Conservation (phyloP, 2,797 vertebrate genomes). For the Arctocebus calabarensis region DNA sequence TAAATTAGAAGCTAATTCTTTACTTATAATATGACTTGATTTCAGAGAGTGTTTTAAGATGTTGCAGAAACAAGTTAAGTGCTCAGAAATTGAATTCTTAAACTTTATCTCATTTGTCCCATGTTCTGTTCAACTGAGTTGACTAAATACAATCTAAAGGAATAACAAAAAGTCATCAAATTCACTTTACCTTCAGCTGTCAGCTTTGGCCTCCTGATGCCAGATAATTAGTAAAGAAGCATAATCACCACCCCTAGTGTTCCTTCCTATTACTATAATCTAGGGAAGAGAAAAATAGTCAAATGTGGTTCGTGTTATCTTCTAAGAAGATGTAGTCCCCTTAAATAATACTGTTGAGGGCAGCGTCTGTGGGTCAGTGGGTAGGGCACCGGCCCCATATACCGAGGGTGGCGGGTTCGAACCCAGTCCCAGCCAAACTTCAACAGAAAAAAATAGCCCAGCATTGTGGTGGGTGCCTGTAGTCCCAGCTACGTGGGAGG, state of each 20-base stretch:
- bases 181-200: not conserved
- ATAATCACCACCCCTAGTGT: not conserved
- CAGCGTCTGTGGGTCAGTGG: too few species aligned
- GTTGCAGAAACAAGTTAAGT: conserved; percentile 39
- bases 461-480: too few species aligned
- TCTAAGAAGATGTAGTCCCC: not conserved
- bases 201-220: not conserved
- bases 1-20: not conserved
- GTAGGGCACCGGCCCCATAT: too few species aligned
- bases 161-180: conserved; percentile 34
- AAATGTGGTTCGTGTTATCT: not conserved
- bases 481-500: too few species aligned
- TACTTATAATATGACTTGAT: conserved; percentile 37
- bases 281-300: conserved; percentile 1
- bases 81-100: conserved; percentile 42
- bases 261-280: not conserved
- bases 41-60: conserved; percentile 47
- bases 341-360: too few species aligned
- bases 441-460: too few species aligned
- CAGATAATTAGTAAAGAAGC: not conserved
- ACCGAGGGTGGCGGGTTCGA: too few species aligned
- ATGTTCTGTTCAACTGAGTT: not conserved
- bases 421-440: too few species aligned
- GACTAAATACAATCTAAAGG: not conserved
- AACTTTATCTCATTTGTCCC: not conserved